A percentile compares a stretch with the other conserved stretches of the same genome.
Evolutionary conservation across 2,888 invertebrate genomes (phyloP).

Genomic region (Priocnemis perturbator): DNA sequence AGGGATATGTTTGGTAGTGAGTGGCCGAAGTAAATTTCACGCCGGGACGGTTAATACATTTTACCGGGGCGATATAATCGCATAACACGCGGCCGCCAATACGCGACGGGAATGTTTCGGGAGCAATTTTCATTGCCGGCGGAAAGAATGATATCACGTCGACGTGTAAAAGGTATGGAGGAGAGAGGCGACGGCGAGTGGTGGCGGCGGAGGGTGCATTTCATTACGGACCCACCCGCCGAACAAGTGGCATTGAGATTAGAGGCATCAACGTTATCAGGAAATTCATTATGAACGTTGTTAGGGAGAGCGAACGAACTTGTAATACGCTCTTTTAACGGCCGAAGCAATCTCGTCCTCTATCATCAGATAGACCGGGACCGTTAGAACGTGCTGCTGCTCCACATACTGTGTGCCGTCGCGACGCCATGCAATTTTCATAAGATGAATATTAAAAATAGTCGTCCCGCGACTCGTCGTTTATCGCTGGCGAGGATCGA

Average conservation of each 20-base stretch:
- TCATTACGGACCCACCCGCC: constrained; percentile 42
- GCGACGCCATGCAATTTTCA: background rate
- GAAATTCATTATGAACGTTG: constrained; percentile 49
- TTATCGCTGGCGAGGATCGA: too few relatives aligned
- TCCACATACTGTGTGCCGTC: too few relatives aligned
- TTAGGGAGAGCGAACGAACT: constrained; percentile 1
- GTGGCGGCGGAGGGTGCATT: constrained; percentile 53
- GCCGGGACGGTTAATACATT: constrained; percentile 36
- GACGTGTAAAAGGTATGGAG: background rate
- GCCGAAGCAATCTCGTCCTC: too few relatives aligned
- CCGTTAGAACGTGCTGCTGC: too few relatives aligned
- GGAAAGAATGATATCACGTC: too few relatives aligned
- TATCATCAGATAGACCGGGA: too few relatives aligned
- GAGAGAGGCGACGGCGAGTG: constrained; percentile 5
- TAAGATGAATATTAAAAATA: background rate
- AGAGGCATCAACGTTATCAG: constrained; percentile 36
- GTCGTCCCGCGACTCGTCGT: too few relatives aligned
- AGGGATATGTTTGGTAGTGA: too few relatives aligned
- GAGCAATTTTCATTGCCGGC: constrained; percentile 14
- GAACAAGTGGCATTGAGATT: constrained; percentile 36
- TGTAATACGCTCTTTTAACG: too few relatives aligned
- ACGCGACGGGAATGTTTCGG: constrained; percentile 41
- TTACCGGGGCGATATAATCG: constrained; percentile 27
- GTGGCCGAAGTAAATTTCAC: background rate
- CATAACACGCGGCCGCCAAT: constrained; percentile 42